Evolutionary conservation across 2,113 vertebrate species (phyloP).

Genomic region (Phyllostomus discolor): DNA sequence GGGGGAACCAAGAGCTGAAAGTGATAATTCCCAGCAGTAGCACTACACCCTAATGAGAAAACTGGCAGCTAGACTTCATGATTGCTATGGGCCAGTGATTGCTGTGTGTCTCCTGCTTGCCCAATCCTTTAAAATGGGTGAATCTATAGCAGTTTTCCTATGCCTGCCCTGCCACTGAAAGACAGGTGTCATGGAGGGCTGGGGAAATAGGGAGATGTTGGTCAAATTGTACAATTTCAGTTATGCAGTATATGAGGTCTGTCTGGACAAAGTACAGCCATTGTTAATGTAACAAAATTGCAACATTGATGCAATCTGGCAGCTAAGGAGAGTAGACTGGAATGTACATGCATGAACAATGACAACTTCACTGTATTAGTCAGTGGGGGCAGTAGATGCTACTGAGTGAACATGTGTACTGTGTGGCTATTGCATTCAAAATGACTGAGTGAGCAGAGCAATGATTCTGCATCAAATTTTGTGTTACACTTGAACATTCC

Average conservation of each 20-base stretch:
- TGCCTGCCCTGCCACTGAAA: neutral
- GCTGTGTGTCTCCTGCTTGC: neutral
- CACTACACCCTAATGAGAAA: neutral
- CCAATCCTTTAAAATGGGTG: neutral
- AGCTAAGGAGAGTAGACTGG: no score
- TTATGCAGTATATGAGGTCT: neutral
- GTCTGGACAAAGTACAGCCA: no score
- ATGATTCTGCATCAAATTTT: no score
- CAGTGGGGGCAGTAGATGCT: no score
- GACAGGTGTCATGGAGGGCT: neutral
- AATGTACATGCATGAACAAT: no score
- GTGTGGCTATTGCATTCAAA: no score
- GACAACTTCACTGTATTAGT: no score
- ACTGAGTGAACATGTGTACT: no score
- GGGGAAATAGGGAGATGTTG: neutral
- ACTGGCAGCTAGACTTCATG: neutral
- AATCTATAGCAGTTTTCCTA: neutral
- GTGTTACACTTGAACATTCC: no score
- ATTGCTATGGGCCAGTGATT: neutral
- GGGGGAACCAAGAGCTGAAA: neutral
- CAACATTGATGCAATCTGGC: no score
- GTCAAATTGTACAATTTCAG: neutral
- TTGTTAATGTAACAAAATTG: no score
- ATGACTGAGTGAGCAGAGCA: no score
- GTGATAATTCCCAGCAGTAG: neutral